A percentile compares a stretch with the other conserved stretches of the same genome.
These are phyloP conservation scores for Mobula hypostoma DNA, from an alignment of 2,113 vertebrate species.

Conservation along the genomic window DNA sequence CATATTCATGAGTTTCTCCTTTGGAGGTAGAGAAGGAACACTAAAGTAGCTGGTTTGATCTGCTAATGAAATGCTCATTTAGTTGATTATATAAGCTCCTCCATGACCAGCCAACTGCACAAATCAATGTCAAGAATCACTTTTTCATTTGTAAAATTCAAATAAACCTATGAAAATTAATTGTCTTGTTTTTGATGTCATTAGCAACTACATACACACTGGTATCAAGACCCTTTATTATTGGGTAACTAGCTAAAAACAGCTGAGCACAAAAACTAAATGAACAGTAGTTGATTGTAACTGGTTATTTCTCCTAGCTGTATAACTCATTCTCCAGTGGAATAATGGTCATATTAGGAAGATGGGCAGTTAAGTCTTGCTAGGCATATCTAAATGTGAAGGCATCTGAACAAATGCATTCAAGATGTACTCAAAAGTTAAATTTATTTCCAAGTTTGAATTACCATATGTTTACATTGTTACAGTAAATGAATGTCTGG, in stretches of 20 bases:
- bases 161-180: neutral
- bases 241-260: no score
- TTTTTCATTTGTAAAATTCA: neutral
- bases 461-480: slow-evolving; percentile 20
- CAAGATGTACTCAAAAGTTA: neutral
- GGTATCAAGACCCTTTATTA: no score
- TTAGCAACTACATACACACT: no score
- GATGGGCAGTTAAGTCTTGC: neutral
- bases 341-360: neutral
- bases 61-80: neutral
- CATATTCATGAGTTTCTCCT: no score
- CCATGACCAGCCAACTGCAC: neutral
- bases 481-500: slow-evolving; percentile 22
- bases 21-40: neutral
- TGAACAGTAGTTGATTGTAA: neutral
- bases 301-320: neutral
- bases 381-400: neutral
- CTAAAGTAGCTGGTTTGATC: neutral
- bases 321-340: neutral
- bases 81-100: neutral
- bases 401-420: neutral
- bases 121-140: neutral
- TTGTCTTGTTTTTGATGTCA: no score
- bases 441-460: slow-evolving; percentile 28
- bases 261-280: no score